Evolutionary conservation across 2,113 vertebrate species (phyloP).

Genomic region (Oryzias celebensis): DNA sequence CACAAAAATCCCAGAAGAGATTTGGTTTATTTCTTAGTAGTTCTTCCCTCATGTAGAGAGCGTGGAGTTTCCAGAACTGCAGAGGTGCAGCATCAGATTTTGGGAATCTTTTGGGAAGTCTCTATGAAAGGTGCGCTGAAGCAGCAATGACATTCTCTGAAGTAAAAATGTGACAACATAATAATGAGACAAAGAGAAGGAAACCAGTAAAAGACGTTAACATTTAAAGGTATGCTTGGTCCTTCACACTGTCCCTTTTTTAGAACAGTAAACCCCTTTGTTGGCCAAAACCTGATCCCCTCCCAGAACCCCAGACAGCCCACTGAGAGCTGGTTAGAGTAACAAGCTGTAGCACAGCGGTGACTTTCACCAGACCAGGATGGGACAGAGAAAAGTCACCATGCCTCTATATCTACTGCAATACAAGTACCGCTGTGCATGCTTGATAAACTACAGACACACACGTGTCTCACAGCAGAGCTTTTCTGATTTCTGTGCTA

Average conservation of each 20-base stretch:
- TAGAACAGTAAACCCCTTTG: slow-evolving; percentile 9
- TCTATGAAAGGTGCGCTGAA: no score
- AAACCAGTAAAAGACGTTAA: no score
- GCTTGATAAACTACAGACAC: slow-evolving; percentile 5
- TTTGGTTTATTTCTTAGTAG: no score
- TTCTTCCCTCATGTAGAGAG: no score
- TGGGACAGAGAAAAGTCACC: slow-evolving; percentile 5
- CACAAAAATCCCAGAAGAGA: no score
- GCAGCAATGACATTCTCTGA: no score
- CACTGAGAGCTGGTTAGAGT: slow-evolving; percentile 47
- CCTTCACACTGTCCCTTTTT: neutral
- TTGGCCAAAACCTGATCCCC: slow-evolving; percentile 12
- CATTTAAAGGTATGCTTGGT: neutral
- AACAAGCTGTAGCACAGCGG: slow-evolving; percentile 36
- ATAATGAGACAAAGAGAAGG: no score
- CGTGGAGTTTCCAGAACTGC: no score
- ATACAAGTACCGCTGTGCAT: neutral
- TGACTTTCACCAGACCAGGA: slow-evolving; percentile 44
- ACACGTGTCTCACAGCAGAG: neutral
- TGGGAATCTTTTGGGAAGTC: no score
- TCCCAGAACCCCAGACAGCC: slow-evolving; percentile 17
- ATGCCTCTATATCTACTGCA: slow-evolving; percentile 13
- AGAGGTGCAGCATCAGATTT: no score
- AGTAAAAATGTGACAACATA: no score
- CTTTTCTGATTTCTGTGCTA: neutral